A percentile compares a stretch with the other conserved stretches of the same genome.
Evolutionary conservation across 2,888 invertebrate genomes (phyloP).

Genomic region (Trachelus tabidus): DNA sequence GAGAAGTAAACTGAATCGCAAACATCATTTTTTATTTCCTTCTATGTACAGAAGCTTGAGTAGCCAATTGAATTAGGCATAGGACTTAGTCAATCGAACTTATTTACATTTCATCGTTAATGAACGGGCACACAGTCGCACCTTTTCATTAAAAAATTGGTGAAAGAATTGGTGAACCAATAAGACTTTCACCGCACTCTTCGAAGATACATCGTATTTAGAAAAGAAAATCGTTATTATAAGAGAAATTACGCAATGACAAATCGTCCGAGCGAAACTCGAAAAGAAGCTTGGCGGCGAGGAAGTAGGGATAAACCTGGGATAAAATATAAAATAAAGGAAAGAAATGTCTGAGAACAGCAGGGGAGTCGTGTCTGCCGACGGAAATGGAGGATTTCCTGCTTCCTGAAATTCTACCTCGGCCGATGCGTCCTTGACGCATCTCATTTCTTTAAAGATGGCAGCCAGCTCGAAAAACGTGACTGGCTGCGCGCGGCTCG

Average conservation of each 20-base stretch:
- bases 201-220: slow-evolving; percentile 1
- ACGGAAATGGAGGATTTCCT: neutral
- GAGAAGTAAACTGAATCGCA: neutral
- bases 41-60: slow-evolving; percentile 32
- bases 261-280: neutral
- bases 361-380: neutral
- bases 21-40: slow-evolving; percentile 45
- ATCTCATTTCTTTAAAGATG: neutral
- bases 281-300: neutral
- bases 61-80: slow-evolving; percentile 28
- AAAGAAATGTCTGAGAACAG: slow-evolving; percentile 16
- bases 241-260: neutral
- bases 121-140: slow-evolving; percentile 34
- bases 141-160: slow-evolving; percentile 39
- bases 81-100: slow-evolving; percentile 40
- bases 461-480: neutral
- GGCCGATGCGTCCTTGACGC: neutral
- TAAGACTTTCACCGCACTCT: neutral
- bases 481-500: neutral
- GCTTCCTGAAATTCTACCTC: neutral
- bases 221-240: slow-evolving; percentile 1
- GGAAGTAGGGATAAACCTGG: neutral
- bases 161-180: slow-evolving; percentile 26
- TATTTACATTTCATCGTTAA: slow-evolving; percentile 39
- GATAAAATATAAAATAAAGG: slow-evolving; percentile 33